Percentiles rank a stretch among this genome's conserved stretches.
phyloP scores from a whole-genome alignment of 2,888 invertebrate species.

The Drosophila tanythrix region DNA sequence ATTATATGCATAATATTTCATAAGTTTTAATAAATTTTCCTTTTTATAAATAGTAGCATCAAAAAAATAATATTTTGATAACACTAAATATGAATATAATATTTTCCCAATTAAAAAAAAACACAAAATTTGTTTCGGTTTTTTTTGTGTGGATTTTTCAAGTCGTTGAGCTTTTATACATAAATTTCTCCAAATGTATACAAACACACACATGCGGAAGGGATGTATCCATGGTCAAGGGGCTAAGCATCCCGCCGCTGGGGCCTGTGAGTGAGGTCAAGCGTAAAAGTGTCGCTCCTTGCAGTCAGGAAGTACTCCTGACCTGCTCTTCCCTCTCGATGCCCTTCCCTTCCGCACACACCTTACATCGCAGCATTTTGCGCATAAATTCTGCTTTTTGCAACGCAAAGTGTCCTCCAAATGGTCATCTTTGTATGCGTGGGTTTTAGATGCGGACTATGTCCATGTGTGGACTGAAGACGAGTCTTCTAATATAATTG shows the following conservation, averaged over 20 bases:
- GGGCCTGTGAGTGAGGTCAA: slow-evolving; percentile 71
- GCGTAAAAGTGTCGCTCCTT: slow-evolving; percentile 73
- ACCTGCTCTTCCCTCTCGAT: slow-evolving; percentile 23
- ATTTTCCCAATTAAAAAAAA: background rate
- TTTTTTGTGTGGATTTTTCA: background rate
- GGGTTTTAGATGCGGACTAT: background rate
- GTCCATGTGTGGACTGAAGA: slow-evolving; percentile 15
- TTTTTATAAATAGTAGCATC: background rate
- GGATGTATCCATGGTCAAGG: slow-evolving; percentile 63
- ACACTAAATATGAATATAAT: background rate
- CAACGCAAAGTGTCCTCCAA: slow-evolving; percentile 62
- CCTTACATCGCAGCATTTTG: slow-evolving; percentile 14
- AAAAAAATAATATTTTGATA: background rate
- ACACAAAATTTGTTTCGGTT: background rate
- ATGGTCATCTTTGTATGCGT: slow-evolving; percentile 31
- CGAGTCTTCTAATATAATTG: slow-evolving; percentile 45
- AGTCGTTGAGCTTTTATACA: background rate
- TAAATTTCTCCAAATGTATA: background rate
- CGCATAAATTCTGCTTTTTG: slow-evolving; percentile 72
- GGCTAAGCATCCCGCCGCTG: slow-evolving; percentile 68
- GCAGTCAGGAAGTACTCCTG: slow-evolving; percentile 63
- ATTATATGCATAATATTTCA: background rate
- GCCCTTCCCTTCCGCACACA: background rate
- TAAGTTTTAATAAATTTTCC: background rate
- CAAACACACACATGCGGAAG: slow-evolving; percentile 15